Percentiles rank a stretch among this genome's conserved stretches.
Conservation (phyloP, 1,140 invertebrate genomes). For the Scaptodrosophila lebanonensis region DNA sequence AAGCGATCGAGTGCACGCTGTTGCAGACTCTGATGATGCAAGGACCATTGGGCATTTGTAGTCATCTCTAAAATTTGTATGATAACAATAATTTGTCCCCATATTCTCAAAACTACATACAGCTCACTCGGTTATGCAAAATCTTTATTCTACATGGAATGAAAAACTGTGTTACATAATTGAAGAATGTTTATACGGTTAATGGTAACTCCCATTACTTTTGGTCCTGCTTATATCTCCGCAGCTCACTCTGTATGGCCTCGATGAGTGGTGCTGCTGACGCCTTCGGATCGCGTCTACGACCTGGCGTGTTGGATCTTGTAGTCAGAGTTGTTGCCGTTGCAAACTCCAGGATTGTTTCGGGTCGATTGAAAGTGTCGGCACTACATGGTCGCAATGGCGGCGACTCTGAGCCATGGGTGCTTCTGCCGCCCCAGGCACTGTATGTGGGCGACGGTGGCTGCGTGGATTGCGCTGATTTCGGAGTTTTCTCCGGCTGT, state of each 20-base stretch:
- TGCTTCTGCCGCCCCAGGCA: slow-evolving; percentile 68
- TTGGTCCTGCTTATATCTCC: slow-evolving; percentile 77
- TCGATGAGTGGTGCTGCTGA: slow-evolving; percentile 81
- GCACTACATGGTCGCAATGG: slow-evolving; percentile 79
- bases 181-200: neutral
- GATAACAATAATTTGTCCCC: no score
- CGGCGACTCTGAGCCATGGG: slow-evolving; percentile 64
- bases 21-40: no score
- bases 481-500: slow-evolving; percentile 66
- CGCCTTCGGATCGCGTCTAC: slow-evolving; percentile 38
- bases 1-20: no score
- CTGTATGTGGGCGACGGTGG: slow-evolving; percentile 67
- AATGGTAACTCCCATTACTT: slow-evolving; percentile 19
- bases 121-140: slow-evolving; percentile 6
- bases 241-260: slow-evolving; percentile 82
- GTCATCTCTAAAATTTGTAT: no score
- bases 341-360: slow-evolving; percentile 66
- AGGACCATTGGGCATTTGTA: no score
- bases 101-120: no score
- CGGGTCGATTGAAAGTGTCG: slow-evolving; percentile 80
- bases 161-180: slow-evolving; percentile 7
- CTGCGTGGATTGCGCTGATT: slow-evolving; percentile 65
- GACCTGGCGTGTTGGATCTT: slow-evolving; percentile 20
- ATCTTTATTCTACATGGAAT: slow-evolving; percentile 27
- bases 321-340: slow-evolving; percentile 38